Base-by-base conservation (phyloP, 1,140 invertebrate genomes). In the Formica exsecta region DNA sequence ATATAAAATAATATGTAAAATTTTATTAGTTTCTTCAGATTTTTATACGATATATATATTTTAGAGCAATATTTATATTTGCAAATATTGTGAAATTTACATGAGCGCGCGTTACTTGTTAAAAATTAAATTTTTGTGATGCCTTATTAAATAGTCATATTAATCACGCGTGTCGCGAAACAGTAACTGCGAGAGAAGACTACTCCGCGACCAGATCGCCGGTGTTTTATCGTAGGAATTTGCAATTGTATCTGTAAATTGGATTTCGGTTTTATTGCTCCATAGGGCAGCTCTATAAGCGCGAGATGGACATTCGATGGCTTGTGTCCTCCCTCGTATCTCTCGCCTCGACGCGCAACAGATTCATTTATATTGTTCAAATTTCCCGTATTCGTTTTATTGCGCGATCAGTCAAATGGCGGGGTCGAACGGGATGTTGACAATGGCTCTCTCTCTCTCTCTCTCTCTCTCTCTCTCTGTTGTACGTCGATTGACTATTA, bases 361-460 rank as follows among this genome's bases (percentile, higher is more conserved):
- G 22, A 76, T 76, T 48, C 59, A 76, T 76, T 76, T 76, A 64
- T 59, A 62, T 64, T 41, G 73, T 75, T 75, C 25, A 64, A 64
- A 44, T 22, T 48, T 62, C 38, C 22, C 5, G 25, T 76, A 44
- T 44, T 57, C 19, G 11, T 44, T 76, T 76, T 76, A 62, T 62
- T 62, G 11, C 16, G 6, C 25, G 59, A 64, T 76, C 59, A n/a
- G 38, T 76, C 74, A 62, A 76, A 76, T 22, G 25, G 38, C 22
- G 9, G 11, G 32, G 1, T 9, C 61, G 36, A 44, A 16, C 9
- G 54, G 22, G 8, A 61, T 4, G 13, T 38, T 19, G 8, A 25
- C 16, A 29, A 41, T 25, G 3, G 7, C 4, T 74, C 32, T 32
- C 32, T 32, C 32, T 32, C 32, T 32, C 32, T 32, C 32, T 32